Percentiles rank a stretch among this genome's conserved stretches.
Evolutionary conservation across 2,113 vertebrate genomes (phyloP).

Genomic region (Elaphurus davidianus): DNA sequence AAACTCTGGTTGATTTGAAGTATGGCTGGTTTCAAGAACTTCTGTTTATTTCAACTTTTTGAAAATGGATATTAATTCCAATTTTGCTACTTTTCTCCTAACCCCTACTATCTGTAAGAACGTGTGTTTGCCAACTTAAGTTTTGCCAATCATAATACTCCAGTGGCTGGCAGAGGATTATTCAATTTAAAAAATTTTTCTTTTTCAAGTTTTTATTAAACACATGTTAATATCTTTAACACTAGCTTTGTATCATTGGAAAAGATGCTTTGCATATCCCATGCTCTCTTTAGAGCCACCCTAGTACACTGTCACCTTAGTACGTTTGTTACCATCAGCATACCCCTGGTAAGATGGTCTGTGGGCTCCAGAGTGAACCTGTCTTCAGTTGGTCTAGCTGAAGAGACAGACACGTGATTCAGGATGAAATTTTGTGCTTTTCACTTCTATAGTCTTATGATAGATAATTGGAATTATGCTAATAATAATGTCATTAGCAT

Average conservation of each 20-base stretch:
- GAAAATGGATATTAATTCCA: not conserved
- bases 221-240: slow-evolving; percentile 40
- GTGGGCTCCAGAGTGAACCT: not conserved
- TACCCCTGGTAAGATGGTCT: not conserved
- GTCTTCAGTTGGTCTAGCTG: not conserved
- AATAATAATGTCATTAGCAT: not conserved
- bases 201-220: not conserved
- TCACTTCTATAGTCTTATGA: not conserved
- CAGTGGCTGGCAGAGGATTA: not conserved
- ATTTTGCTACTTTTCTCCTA: not conserved
- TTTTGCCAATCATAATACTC: not conserved
- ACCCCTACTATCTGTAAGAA: not conserved
- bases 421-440: not conserved
- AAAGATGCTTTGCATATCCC: not conserved
- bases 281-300: not conserved
- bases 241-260: not conserved
- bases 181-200: slow-evolving; percentile 15
- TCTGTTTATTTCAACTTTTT: not conserved
- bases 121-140: not conserved
- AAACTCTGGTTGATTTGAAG: not conserved
- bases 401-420: not conserved
- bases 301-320: not conserved
- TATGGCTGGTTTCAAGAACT: slow-evolving; percentile 10
- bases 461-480: not conserved
- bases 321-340: not conserved